A percentile compares a stretch with the other conserved stretches of the same genome.
Evolutionary conservation across 1,140 invertebrate genomes (phyloP).

Genomic region (Bathynomus jamesi): DNA sequence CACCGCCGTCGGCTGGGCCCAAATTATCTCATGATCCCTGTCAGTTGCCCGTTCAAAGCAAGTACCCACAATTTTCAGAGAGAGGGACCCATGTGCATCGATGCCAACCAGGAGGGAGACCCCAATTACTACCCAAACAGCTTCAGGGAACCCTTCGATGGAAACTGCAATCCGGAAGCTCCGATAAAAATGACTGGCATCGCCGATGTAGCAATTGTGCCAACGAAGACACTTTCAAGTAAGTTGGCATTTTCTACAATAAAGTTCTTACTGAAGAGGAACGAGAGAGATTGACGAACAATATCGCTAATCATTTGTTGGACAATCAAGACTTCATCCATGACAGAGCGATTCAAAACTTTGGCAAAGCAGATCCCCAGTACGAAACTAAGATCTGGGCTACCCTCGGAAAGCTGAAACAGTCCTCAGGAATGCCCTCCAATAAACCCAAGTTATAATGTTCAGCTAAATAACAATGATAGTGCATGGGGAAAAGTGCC

Average conservation of each 20-base stretch:
- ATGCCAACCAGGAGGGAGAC: too few species aligned
- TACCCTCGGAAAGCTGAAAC: slow-evolving; percentile 14
- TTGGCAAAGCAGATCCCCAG: slow-evolving; percentile 22
- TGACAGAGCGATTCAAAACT: slow-evolving; percentile 39
- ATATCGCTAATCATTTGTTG: slow-evolving; percentile 69
- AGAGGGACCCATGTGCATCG: too few species aligned
- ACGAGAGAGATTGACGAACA: slow-evolving; percentile 62
- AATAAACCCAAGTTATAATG: too few species aligned
- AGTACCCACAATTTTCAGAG: too few species aligned
- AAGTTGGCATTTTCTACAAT: slow-evolving; percentile 71
- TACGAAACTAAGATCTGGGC: slow-evolving; percentile 17
- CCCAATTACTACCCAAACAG: slow-evolving; percentile 97
- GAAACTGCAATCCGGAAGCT: slow-evolving; percentile 40
- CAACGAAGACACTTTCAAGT: slow-evolving; percentile 84
- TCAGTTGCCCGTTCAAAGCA: too few species aligned
- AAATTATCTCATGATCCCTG: too few species aligned
- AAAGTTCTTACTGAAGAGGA: slow-evolving; percentile 59
- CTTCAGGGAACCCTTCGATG: slow-evolving; percentile 52
- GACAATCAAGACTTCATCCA: slow-evolving; percentile 77
- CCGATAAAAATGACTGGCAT: slow-evolving; percentile 46
- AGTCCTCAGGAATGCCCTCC: background rate
- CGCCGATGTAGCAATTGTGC: slow-evolving; percentile 63
- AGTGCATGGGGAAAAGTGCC: too few species aligned
- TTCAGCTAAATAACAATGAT: too few species aligned
- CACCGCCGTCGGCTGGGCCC: slow-evolving; percentile 86